A percentile compares a stretch with the other conserved stretches of the same genome.
Evolutionary conservation across 2,797 vertebrate species (phyloP).

Genomic region (Chiroxiphia lanceolata): DNA sequence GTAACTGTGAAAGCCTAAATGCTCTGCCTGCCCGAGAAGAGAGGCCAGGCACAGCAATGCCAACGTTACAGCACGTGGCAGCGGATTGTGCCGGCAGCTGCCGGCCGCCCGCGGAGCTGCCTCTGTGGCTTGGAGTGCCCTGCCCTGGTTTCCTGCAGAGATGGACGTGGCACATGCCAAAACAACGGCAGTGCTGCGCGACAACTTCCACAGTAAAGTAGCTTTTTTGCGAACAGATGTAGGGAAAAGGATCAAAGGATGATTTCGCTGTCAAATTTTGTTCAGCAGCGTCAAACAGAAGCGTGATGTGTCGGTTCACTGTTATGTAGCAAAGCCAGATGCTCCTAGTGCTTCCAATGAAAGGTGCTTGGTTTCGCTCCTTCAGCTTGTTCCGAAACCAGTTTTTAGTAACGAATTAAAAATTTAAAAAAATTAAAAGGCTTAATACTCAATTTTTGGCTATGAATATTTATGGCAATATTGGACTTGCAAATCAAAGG

Average conservation of each 20-base stretch:
- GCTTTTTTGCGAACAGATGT: background rate
- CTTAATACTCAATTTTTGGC: background rate
- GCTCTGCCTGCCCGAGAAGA: background rate
- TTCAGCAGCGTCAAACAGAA: background rate
- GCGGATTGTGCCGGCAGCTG: accelerated
- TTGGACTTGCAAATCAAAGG: conserved; percentile 63
- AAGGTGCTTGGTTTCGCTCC: background rate
- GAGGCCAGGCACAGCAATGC: background rate
- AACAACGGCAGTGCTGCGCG: background rate
- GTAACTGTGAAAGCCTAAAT: background rate
- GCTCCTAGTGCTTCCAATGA: background rate
- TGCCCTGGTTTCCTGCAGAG: background rate
- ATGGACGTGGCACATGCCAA: background rate
- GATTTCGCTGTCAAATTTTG: background rate
- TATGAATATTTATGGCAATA: conserved; percentile 61
- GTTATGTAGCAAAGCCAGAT: background rate
- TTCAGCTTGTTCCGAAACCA: background rate
- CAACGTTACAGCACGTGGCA: accelerated
- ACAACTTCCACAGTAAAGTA: accelerated
- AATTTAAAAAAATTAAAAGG: background rate
- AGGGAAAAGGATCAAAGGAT: background rate
- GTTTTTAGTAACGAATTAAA: background rate
- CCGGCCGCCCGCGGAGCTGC: background rate
- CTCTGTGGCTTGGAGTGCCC: background rate
- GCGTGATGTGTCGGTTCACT: accelerated